A percentile compares a stretch with the other conserved stretches of the same genome.
These are phyloP conservation scores for Scaeva pyrastri DNA, from an alignment of 2,888 invertebrate species.

Conservation along the genomic window DNA sequence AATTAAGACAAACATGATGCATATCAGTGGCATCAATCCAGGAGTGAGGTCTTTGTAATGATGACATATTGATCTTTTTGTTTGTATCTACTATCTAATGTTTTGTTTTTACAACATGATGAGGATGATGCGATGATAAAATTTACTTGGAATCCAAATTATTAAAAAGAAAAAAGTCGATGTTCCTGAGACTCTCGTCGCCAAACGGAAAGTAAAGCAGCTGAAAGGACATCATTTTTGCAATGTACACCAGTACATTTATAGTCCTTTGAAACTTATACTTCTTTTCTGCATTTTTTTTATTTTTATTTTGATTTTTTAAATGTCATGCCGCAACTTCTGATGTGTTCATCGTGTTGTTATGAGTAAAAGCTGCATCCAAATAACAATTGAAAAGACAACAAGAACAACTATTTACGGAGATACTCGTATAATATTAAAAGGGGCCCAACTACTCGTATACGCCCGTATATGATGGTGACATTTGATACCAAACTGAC, in stretches of 20 bases:
- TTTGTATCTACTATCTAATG: no score
- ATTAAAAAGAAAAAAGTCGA: neutral
- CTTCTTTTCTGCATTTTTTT: neutral
- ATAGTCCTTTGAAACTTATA: slow-evolving; percentile 28
- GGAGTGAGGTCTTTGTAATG: slow-evolving; percentile 48
- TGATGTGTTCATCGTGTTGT: neutral
- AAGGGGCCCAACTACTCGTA: slow-evolving; percentile 24
- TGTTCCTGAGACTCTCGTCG: neutral
- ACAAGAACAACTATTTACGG: neutral
- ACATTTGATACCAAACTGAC: slow-evolving; percentile 71
- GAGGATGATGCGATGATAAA: no score
- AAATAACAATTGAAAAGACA: slow-evolving; percentile 46
- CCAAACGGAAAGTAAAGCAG: neutral
- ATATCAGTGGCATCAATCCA: slow-evolving; percentile 54
- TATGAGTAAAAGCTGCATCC: slow-evolving; percentile 46
- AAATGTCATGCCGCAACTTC: neutral
- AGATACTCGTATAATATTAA: neutral
- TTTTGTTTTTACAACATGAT: slow-evolving; percentile 9
- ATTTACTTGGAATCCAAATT: slow-evolving; percentile 22
- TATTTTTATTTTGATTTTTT: neutral
- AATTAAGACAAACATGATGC: slow-evolving; percentile 63
- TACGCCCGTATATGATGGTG: slow-evolving; percentile 71
- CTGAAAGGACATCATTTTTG: slow-evolving; percentile 22
- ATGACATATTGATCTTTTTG: slow-evolving; percentile 67
- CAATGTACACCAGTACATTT: neutral